Percentiles rank a stretch among this genome's conserved stretches.
These are phyloP conservation scores for Phortica okadai DNA, from an alignment of 2,888 invertebrate genomes.

Conservation along the genomic window DNA sequence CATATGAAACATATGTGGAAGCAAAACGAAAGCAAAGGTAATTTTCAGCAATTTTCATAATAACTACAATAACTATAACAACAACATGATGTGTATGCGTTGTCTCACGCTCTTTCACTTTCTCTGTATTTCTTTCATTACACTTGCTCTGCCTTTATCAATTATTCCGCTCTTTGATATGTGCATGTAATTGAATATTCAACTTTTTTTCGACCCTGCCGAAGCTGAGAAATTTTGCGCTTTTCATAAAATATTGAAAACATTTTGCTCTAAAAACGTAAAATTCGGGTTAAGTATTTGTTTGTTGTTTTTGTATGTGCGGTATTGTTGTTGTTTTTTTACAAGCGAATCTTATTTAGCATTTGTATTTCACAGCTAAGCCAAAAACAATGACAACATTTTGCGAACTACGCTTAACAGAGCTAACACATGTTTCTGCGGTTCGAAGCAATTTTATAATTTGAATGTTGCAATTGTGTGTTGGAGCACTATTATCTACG, in stretches of 20 bases:
- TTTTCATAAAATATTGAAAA: conserved; percentile 70
- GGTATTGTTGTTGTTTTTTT: background rate
- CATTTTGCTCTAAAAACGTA: conserved; percentile 54
- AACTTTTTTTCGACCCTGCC: conserved; percentile 28
- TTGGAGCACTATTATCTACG: background rate
- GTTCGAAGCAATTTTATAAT: conserved; percentile 69
- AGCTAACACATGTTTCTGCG: conserved; percentile 68
- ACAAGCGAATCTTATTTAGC: background rate
- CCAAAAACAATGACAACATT: conserved; percentile 39
- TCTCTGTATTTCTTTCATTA: no score
- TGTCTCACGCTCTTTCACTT: no score
- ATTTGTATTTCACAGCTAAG: conserved; percentile 1
- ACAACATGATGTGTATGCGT: background rate
- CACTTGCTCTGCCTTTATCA: no score
- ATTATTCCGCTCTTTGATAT: background rate
- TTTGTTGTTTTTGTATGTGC: background rate
- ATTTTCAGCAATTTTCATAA: conserved; percentile 55
- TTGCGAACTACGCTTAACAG: conserved; percentile 55
- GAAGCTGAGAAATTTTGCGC: conserved; percentile 35
- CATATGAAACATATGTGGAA: conserved; percentile 33
- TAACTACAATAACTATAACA: background rate
- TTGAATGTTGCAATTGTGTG: conserved; percentile 58
- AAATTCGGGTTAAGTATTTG: conserved; percentile 35
- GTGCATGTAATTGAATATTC: background rate
- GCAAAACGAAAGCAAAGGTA: conserved; percentile 44